Evolutionary conservation across 2,797 vertebrate genomes (phyloP).

Genomic region (Gila robusta): DNA sequence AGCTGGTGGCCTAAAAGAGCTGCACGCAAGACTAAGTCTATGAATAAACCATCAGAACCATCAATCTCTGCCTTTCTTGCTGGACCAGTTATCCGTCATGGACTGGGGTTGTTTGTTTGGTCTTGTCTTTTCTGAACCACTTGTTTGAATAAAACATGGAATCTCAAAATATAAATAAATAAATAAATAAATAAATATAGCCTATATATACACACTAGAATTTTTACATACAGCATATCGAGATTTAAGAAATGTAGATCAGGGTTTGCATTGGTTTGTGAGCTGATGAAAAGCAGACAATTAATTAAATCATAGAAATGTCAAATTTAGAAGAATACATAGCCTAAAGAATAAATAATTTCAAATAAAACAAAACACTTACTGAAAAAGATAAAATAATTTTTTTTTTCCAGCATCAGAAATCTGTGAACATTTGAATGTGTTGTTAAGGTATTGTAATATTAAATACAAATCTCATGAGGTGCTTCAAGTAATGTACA

Average conservation of each 20-base stretch:
- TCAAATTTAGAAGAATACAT: no score
- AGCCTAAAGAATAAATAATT: no score
- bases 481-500: not conserved
- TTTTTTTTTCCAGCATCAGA: no score
- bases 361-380: not conserved
- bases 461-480: not conserved
- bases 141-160: no score
- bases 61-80: not conserved
- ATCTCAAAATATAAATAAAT: no score
- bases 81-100: conserved; percentile 13
- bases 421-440: no score
- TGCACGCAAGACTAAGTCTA: conserved; percentile 84
- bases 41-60: conserved; percentile 80
- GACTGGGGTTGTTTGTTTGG: not conserved
- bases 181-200: no score
- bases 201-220: not conserved
- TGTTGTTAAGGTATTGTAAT: not conserved
- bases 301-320: no score
- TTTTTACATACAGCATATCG: not conserved
- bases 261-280: not conserved
- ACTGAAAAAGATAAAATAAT: no score
- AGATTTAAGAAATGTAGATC: not conserved
- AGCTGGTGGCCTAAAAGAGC: conserved; percentile 82
- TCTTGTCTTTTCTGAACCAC: not conserved
- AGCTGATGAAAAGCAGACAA: not conserved